These are phyloP conservation scores for Acestrorhynchus altus DNA, from an alignment of 2,797 vertebrate species.

Conservation along the genomic window DNA sequence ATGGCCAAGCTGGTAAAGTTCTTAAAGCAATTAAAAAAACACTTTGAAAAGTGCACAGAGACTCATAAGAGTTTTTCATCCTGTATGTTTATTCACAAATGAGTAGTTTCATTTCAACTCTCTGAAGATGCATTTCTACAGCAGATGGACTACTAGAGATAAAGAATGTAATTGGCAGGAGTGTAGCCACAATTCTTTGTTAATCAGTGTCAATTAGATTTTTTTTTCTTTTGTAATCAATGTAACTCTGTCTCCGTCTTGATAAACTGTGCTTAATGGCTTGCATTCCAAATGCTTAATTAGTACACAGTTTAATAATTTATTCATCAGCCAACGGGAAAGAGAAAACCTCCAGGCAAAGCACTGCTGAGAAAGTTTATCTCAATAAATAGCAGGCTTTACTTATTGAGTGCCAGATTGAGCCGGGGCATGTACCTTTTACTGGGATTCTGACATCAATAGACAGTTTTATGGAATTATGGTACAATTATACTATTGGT, in stretches of 20 bases:
- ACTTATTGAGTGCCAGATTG: not conserved
- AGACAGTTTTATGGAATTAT: not conserved
- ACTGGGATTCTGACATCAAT: not conserved
- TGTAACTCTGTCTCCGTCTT: not conserved
- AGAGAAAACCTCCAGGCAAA: not conserved
- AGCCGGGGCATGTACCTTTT: not conserved
- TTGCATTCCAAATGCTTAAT: not conserved
- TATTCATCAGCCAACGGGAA: not conserved
- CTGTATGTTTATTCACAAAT: not conserved
- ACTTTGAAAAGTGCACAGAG: not conserved
- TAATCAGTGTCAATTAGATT: not conserved
- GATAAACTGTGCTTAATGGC: not conserved
- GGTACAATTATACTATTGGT: not conserved
- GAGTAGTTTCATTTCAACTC: not conserved
- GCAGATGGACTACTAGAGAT: slow-evolving; percentile 8
- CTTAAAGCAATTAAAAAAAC: not conserved
- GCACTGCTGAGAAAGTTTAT: not conserved
- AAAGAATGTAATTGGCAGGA: not conserved
- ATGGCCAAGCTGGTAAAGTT: not conserved
- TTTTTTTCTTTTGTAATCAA: not conserved
- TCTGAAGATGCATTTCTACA: not conserved
- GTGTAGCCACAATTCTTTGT: not conserved
- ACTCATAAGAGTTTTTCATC: not conserved
- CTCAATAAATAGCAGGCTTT: not conserved
- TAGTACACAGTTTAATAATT: slow-evolving; percentile 4